Percentiles rank a stretch among this genome's conserved stretches.
phyloP scores from a whole-genome alignment of 1,140 invertebrate genomes.

The Trypoxylus dichotomus region DNA sequence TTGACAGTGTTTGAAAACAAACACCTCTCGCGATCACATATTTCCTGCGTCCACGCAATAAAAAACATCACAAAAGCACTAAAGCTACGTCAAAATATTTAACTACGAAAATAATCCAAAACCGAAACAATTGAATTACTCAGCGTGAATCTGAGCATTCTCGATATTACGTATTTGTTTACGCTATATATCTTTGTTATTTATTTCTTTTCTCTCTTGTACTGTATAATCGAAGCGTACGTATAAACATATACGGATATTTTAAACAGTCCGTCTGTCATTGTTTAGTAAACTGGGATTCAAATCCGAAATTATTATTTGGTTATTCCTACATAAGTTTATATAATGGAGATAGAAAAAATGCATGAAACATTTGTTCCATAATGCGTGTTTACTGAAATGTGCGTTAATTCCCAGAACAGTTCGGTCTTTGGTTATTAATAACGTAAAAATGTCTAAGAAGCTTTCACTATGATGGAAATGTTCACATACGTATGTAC shows the following conservation, averaged over 20 bases:
- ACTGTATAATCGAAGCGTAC: conserved; percentile 18
- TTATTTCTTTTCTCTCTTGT: conserved; percentile 22
- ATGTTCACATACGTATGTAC: not conserved
- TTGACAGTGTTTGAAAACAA: conserved; percentile 22
- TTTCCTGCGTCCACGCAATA: conserved; percentile 14
- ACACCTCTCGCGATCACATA: conserved; percentile 20
- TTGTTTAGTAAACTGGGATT: conserved; percentile 22
- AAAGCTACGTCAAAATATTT: conserved; percentile 22
- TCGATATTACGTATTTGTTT: conserved; percentile 18
- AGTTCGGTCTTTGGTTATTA: not conserved
- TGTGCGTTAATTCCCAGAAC: conserved; percentile 3
- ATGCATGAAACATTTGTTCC: conserved; percentile 22
- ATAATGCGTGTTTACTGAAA: conserved; percentile 18
- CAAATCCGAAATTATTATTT: conserved; percentile 23
- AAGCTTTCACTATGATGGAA: conserved; percentile 11
- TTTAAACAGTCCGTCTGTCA: conserved; percentile 21
- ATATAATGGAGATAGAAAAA: conserved; percentile 21
- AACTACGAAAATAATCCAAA: conserved; percentile 22
- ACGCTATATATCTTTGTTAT: conserved; percentile 22
- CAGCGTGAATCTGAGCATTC: conserved; percentile 15
- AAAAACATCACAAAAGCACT: conserved; percentile 22
- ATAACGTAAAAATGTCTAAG: not conserved
- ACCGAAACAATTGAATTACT: conserved; percentile 22
- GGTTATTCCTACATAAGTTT: conserved; percentile 22
- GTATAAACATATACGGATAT: conserved; percentile 23